A percentile compares a stretch with the other conserved stretches of the same genome.
Conservation (phyloP, 2,888 invertebrate species). For the Corythucha ciliata region DNA sequence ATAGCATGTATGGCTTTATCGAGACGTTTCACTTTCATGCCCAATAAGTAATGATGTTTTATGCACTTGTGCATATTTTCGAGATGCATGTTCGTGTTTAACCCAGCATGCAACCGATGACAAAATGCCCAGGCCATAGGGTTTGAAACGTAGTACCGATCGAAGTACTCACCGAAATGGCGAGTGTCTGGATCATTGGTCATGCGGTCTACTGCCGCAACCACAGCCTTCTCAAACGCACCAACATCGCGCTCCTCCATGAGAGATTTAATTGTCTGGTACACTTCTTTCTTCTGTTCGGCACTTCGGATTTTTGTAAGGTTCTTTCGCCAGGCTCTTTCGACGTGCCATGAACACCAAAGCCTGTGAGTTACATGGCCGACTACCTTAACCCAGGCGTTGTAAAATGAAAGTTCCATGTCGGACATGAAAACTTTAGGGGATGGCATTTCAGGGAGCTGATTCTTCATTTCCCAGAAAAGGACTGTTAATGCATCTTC, state of each 20-base stretch:
- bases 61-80: constrained; percentile 34
- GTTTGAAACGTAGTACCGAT: constrained; percentile 24
- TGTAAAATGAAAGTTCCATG: constrained; percentile 32
- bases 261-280: too few relatives aligned
- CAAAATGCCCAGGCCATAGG: constrained; percentile 29
- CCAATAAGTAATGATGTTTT: constrained; percentile 33
- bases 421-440: constrained; percentile 36
- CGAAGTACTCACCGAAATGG: too few relatives aligned
- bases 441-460: constrained; percentile 15
- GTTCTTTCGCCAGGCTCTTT: constrained; percentile 31
- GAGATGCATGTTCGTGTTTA: constrained; percentile 36
- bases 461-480: not conserved
- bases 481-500: not conserved
- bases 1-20: constrained; percentile 32
- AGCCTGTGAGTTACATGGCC: too few relatives aligned
- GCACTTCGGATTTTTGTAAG: constrained; percentile 29
- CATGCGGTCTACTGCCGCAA: too few relatives aligned
- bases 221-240: too few relatives aligned
- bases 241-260: too few relatives aligned
- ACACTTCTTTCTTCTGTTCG: too few relatives aligned
- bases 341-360: constrained; percentile 36
- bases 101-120: constrained; percentile 28
- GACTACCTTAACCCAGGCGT: too few relatives aligned
- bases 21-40: constrained; percentile 32
- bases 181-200: too few relatives aligned